Conservation (phyloP, 2,888 invertebrate species). For the Calliscelio sp. region DNA sequence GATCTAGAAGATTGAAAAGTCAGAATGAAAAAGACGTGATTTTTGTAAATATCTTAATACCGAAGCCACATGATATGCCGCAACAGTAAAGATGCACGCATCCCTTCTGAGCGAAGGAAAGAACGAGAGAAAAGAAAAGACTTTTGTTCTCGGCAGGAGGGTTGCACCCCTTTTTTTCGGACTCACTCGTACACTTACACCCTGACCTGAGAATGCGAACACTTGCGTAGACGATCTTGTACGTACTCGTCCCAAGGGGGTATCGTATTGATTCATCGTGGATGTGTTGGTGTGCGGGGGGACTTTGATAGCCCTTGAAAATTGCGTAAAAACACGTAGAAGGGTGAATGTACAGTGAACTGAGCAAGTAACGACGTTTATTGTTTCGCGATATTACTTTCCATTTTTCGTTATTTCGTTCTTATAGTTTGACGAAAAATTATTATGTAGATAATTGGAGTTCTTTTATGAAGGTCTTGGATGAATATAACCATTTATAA, state of each 20-base stretch:
- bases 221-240: constrained; percentile 57
- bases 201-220: constrained; percentile 58
- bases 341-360: constrained; percentile 42
- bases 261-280: constrained; percentile 60
- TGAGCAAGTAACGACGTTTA: constrained; percentile 32
- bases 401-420: constrained; percentile 3
- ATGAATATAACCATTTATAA: too few relatives aligned
- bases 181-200: constrained; percentile 52
- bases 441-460: background rate
- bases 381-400: constrained; percentile 53
- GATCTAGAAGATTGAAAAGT: constrained; percentile 14
- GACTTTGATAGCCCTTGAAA: constrained; percentile 65
- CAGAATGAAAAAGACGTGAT: constrained; percentile 28
- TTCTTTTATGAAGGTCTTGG: background rate
- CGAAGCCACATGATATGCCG: constrained; percentile 31
- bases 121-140: constrained; percentile 23
- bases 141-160: constrained; percentile 57
- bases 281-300: constrained; percentile 46
- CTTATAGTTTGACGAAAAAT: background rate
- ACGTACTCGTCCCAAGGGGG: constrained; percentile 45
- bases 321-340: constrained; percentile 56
- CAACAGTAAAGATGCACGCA: constrained; percentile 42
- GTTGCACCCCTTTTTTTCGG: constrained; percentile 66
- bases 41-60: constrained; percentile 36
- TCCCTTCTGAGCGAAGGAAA: constrained; percentile 5